These are phyloP conservation scores for Himalopsyche kuldschensis DNA, from an alignment of 2,888 invertebrate species.

Conservation along the genomic window DNA sequence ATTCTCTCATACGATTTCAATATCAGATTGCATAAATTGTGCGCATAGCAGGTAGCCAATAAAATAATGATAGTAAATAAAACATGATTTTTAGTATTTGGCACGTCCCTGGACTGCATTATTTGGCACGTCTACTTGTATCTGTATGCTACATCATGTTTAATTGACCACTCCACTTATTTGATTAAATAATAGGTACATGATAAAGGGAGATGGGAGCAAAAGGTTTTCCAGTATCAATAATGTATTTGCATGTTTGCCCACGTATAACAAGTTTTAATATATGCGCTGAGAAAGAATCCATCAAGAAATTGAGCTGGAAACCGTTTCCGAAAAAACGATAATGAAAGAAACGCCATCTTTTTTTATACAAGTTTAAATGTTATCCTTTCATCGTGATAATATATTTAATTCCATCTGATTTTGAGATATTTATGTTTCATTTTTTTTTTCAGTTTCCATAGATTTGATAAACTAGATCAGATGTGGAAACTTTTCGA, in stretches of 20 bases:
- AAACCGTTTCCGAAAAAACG: neutral
- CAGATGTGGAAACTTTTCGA: no score
- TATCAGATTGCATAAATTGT: no score
- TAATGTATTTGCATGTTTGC: neutral
- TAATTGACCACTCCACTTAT: neutral
- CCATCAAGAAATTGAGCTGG: neutral
- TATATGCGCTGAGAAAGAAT: neutral
- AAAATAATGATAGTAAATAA: no score
- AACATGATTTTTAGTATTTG: no score
- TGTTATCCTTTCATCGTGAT: no score
- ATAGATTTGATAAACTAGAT: no score
- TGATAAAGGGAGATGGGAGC: neutral
- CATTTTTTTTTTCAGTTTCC: no score
- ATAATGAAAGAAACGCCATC: neutral
- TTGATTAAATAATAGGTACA: neutral
- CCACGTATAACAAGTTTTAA: neutral
- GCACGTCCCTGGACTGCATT: neutral
- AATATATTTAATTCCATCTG: no score
- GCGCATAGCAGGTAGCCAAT: no score
- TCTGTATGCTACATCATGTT: neutral
- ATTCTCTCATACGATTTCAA: no score
- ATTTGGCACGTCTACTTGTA: neutral
- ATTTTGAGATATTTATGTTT: no score
- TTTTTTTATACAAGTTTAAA: no score
- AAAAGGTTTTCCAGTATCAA: neutral